Evolutionary conservation across 1,140 invertebrate genomes (phyloP).

Genomic region (Temnothorax curvispinosus): DNA sequence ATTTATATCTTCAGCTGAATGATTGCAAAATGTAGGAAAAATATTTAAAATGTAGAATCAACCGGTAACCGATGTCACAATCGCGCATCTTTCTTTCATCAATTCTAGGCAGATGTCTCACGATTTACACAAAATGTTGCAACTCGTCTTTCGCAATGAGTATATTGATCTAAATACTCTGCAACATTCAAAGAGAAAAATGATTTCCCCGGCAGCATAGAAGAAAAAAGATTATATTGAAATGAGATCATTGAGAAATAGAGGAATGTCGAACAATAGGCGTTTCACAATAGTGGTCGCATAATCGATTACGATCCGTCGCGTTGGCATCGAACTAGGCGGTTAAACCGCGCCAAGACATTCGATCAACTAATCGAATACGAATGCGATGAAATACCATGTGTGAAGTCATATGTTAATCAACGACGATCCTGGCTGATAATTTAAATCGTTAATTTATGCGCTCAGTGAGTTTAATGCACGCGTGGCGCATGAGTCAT

Average conservation of each 20-base stretch:
- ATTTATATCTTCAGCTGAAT: background rate
- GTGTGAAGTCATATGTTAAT: slow-evolving; percentile 74
- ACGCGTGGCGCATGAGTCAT: slow-evolving; percentile 40
- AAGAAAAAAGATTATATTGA: slow-evolving; percentile 37
- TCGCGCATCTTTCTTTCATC: background rate
- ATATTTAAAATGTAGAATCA: background rate
- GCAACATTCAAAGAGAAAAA: slow-evolving; percentile 40
- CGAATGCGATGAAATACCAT: slow-evolving; percentile 54
- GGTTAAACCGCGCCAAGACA: slow-evolving; percentile 55
- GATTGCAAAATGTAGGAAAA: background rate
- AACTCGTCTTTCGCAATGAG: slow-evolving; percentile 18
- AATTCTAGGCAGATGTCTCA: background rate
- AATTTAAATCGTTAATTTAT: slow-evolving; percentile 44
- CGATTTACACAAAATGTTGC: slow-evolving; percentile 13
- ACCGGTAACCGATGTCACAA: background rate
- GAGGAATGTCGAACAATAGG: slow-evolving; percentile 60
- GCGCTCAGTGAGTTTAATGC: slow-evolving; percentile 33
- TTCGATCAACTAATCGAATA: slow-evolving; percentile 66
- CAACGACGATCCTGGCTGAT: slow-evolving; percentile 53
- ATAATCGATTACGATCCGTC: slow-evolving; percentile 64
- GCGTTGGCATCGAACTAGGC: slow-evolving; percentile 44
- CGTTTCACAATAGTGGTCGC: slow-evolving; percentile 65
- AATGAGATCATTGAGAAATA: slow-evolving; percentile 42
- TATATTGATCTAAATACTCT: background rate
- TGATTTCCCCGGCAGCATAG: slow-evolving; percentile 36